Base-by-base conservation (phyloP, 2,113 vertebrate genomes). In the Phylloscopus trochiloides region DNA sequence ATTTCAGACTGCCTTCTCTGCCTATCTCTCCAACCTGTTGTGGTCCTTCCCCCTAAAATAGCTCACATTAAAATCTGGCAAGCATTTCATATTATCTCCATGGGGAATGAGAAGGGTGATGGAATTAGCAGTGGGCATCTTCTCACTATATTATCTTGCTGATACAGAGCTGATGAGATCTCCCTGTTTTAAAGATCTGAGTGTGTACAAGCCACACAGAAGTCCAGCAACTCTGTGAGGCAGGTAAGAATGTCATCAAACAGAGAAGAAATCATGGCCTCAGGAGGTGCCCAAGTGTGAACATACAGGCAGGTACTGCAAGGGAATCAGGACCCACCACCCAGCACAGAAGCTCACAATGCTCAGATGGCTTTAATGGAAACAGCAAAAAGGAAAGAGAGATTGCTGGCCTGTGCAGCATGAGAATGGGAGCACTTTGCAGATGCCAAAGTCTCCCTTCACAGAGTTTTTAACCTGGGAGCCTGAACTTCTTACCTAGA, bases 331-430 rank as follows among this genome's bases (percentile, higher is more conserved):
- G 36, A 47, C 11, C 31, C 50, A 28, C 7, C 13, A 8, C 34
- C 7, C 21, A 45, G 29, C 12, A 34, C 4, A 12, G 1, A 9
- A 51, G 29, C 19, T 42, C 31, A 21, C 2, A 8, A 20, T 21
- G 6, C 26, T 65, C 10, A 50, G 40, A 36, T 25, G 24, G 14
- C 9, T 74, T 55, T 59, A 48, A 68, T 20, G 31, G 55, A 59
- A 90, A n/a, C 14, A 50, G 45, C 13, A 65, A 43, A 90, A 70
- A 21, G 32, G 40, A 13, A 75, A 48, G 26, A 70, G 63, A 45
- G 28, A 14, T 5, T 43, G 8, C 28, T 58, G 28, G 25, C 19
- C 14, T 4, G 2, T 1, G 3, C 15, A 86, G 20, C 0, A 0
- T 61, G 31, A 57, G 54, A 67, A 72, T 0, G 1, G 28, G 19